These are phyloP conservation scores for Halictus ligatus DNA, from an alignment of 2,888 invertebrate species.

Conservation along the genomic window DNA sequence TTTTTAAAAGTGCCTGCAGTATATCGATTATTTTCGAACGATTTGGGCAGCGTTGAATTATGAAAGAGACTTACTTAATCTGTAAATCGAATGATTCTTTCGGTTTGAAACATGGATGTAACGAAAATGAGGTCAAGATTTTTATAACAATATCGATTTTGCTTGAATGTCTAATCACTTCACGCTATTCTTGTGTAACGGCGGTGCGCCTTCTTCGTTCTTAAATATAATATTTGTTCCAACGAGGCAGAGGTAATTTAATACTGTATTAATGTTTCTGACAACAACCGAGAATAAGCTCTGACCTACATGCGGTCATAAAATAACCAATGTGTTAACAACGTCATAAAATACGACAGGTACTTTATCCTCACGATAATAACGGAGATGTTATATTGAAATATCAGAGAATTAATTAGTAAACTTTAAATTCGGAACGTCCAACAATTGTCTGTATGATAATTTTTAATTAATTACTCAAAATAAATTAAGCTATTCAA, in stretches of 20 bases:
- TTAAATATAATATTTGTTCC: neutral
- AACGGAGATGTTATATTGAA: neutral
- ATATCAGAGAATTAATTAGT: neutral
- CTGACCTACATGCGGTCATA: neutral
- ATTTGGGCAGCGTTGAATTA: neutral
- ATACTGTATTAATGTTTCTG: neutral
- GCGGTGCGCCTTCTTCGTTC: neutral
- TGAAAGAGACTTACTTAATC: neutral
- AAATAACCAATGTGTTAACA: neutral
- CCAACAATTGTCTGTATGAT: neutral
- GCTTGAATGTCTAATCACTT: neutral
- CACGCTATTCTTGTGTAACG: neutral
- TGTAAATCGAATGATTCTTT: neutral
- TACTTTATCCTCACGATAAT: neutral
- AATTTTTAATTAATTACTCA: neutral
- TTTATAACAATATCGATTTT: neutral
- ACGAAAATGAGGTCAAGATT: neutral
- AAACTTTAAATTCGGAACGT: neutral
- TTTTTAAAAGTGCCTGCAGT: neutral
- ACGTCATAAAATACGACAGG: neutral
- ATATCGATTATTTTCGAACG: neutral
- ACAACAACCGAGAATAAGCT: neutral
- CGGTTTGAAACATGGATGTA: neutral
- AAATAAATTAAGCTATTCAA: neutral
- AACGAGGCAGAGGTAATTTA: neutral